Percentiles rank a stretch among this genome's conserved stretches.
These are phyloP conservation scores for Drosophila leontia DNA, from an alignment of 1,140 invertebrate genomes.

Conservation along the genomic window DNA sequence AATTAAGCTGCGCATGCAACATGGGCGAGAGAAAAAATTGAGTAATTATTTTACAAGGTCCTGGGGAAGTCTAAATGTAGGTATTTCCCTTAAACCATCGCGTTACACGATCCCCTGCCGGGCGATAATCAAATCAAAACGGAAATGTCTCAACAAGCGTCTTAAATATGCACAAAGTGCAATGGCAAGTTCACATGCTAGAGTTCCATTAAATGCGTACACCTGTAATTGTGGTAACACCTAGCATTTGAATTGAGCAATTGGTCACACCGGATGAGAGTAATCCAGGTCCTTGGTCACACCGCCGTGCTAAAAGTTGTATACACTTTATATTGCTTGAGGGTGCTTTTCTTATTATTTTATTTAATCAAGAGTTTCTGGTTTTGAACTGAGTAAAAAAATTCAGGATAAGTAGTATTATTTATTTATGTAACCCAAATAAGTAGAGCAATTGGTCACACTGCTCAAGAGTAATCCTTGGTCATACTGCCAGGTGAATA, in stretches of 20 bases:
- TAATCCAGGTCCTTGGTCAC: neutral
- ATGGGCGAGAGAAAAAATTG: conserved; percentile 20
- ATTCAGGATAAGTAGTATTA: too few relatives aligned
- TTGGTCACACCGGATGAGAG: conserved; percentile 2
- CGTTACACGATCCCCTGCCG: conserved; percentile 16
- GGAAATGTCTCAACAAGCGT: conserved; percentile 72
- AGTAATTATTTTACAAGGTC: conserved; percentile 45
- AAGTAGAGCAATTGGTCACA: neutral
- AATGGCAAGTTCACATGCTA: conserved; percentile 54
- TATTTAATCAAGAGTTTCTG: neutral
- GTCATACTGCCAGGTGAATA: neutral
- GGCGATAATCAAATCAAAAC: conserved; percentile 55
- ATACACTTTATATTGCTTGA: neutral
- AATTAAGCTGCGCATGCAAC: conserved; percentile 34
- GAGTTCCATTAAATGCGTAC: conserved; percentile 5
- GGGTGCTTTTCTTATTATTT: neutral
- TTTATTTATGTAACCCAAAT: too few relatives aligned
- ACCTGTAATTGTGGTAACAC: conserved; percentile 23
- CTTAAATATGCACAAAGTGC: conserved; percentile 39
- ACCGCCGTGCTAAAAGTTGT: neutral
- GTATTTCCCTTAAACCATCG: conserved; percentile 18
- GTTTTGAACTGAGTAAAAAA: neutral
- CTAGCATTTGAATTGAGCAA: neutral
- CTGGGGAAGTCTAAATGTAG: conserved; percentile 36
- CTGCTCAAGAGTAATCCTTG: neutral